phyloP scores from a whole-genome alignment of 2,113 vertebrate species.

The Bothrops jararaca region DNA sequence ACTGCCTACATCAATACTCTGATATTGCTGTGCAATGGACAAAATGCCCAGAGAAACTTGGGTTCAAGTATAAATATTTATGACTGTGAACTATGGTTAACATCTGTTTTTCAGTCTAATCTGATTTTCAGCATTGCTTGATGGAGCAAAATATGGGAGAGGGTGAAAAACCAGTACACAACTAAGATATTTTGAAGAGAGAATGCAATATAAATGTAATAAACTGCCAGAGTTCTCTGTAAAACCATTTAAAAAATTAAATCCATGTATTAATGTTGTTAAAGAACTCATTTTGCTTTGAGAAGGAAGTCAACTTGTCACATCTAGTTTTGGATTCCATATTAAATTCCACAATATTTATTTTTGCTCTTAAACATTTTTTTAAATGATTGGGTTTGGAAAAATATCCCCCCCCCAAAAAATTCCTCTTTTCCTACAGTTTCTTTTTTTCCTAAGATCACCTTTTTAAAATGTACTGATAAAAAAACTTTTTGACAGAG shows the following conservation, averaged over 20 bases:
- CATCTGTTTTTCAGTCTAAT: background rate
- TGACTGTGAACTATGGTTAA: background rate
- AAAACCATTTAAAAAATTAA: slow-evolving; percentile 18
- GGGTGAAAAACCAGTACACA: background rate
- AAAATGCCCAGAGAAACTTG: background rate
- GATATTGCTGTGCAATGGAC: background rate
- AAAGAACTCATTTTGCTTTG: slow-evolving; percentile 68
- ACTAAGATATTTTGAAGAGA: background rate
- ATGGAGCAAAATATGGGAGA: background rate
- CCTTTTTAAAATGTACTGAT: slow-evolving; percentile 54
- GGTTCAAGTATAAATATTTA: background rate
- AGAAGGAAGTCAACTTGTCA: slow-evolving; percentile 69
- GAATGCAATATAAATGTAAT: background rate
- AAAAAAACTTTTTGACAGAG: slow-evolving; percentile 24
- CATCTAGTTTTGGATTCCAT: slow-evolving; percentile 78
- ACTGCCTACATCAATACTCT: background rate
- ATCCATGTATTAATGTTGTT: slow-evolving; percentile 68
- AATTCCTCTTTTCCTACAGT: slow-evolving; percentile 40
- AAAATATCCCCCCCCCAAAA: slow-evolving; percentile 54
- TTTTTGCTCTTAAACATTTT: slow-evolving; percentile 72
- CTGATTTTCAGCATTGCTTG: background rate
- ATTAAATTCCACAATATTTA: slow-evolving; percentile 74
- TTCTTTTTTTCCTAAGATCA: slow-evolving; percentile 47
- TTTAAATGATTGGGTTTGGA: slow-evolving; percentile 71
- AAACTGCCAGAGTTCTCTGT: background rate